Evolutionary conservation across 2,888 invertebrate species (phyloP), one percentile per base, ranked within the genome.

Genomic region (Pristionchus maxplancki): DNA sequence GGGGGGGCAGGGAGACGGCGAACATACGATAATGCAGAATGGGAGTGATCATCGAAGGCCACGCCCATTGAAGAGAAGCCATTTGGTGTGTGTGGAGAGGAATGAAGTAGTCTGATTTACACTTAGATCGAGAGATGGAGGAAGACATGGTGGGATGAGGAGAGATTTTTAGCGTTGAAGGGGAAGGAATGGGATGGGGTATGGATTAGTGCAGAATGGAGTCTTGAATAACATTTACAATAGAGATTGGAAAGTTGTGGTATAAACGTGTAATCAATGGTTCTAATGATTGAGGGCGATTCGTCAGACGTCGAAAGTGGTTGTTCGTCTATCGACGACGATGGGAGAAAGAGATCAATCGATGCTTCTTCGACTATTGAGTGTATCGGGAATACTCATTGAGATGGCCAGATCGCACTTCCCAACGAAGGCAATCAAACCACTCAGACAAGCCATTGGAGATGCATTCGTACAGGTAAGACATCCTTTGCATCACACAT

Each of bases 301-400:
- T 28, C 71, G 50, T 34, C n/a, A 31, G 37, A 67, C 62, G 44
- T 67, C 64, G 40, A 58, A 71, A 17, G 78, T 89, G 20, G 85
- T 89, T 11, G 50, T n/a, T 4, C 83, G 89, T 24, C 83, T 89
- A 15, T n/a, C 89, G 24, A 15, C 67, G 8, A 13, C 48, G 28
- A 31, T 89, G n/a, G n/a, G 28, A 13, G 62, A 24, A 3, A 13
- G 24, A 9, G 83, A 89, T 34, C 89, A 83, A 78, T 71, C 64
- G 37, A 20, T 86, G 53, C 64, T 89, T 9, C 53, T 83, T 9
- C 85, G 86, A 13, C 86, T 89, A n/a, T 86, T 89, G 28, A n/a
- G 17, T 37, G 53, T 58, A 17, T 34, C 84, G 24, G 28, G 28
- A n/a, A 62, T 74, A 11, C 62, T 89, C 2, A 5, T 89, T 1